Conservation (phyloP, 2,888 invertebrate species). For the Azorinus chamasolen region DNA sequence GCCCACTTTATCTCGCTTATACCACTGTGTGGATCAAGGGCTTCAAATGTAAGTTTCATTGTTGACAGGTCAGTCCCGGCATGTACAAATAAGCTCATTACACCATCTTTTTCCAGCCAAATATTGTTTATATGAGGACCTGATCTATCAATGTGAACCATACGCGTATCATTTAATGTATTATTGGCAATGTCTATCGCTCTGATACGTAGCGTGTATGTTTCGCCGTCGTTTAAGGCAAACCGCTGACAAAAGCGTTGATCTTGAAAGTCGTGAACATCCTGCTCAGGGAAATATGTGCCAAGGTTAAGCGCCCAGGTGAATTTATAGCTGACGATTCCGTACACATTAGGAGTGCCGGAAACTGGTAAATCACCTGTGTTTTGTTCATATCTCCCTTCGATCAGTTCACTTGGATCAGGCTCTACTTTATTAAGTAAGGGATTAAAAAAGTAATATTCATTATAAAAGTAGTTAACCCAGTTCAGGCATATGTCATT, state of each 20-base stretch:
- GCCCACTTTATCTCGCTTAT: slow-evolving; percentile 59
- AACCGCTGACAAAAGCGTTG: slow-evolving; percentile 51
- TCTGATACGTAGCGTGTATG: slow-evolving; percentile 47
- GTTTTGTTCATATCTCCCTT: slow-evolving; percentile 62
- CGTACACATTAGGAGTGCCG: slow-evolving; percentile 64
- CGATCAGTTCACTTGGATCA: slow-evolving; percentile 49
- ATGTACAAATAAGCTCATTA: slow-evolving; percentile 59
- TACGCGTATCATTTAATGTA: slow-evolving; percentile 42
- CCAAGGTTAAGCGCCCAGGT: slow-evolving; percentile 37
- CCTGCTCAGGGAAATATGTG: not conserved
- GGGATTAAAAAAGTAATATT: slow-evolving; percentile 25
- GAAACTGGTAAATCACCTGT: slow-evolving; percentile 53
- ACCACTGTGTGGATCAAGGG: slow-evolving; percentile 71
- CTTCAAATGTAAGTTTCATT: slow-evolving; percentile 61
- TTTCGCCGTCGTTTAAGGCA: slow-evolving; percentile 58
- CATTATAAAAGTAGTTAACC: slow-evolving; percentile 58
- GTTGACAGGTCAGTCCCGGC: slow-evolving; percentile 61
- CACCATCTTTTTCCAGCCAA: slow-evolving; percentile 56
- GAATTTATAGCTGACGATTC: slow-evolving; percentile 52
- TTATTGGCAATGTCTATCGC: slow-evolving; percentile 62
- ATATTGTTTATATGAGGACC: slow-evolving; percentile 62
- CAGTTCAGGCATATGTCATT: slow-evolving; percentile 53
- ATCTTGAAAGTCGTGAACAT: slow-evolving; percentile 49
- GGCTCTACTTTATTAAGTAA: slow-evolving; percentile 39
- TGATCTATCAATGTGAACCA: slow-evolving; percentile 61